Evolutionary conservation across 1,140 invertebrate species (phyloP), one percentile per base, ranked within the genome.

Genomic region (Laupala kohalensis): DNA sequence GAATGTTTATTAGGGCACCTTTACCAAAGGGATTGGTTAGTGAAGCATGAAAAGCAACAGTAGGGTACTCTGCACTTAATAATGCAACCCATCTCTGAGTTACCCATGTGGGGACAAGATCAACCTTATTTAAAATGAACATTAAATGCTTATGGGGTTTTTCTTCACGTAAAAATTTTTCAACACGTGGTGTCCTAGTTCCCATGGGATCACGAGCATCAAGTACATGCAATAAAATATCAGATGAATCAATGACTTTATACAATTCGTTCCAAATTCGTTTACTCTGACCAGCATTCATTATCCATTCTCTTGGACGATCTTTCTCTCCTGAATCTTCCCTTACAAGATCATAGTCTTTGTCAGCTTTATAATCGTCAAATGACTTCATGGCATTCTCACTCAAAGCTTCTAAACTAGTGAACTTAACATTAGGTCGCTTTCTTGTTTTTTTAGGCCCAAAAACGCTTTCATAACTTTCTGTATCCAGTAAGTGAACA

Each of bases 201-300:
- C 97, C 97, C 82, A 94, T 85, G 0, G 96, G 96, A 86, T 99
- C 94, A 74, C 97, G 85, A 0, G 96, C 95, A 86, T 98, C 96
- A 65, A 99, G 81, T 5, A 95, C 88, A 85, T 99, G 94, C 19
- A 99, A 81, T 25, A 99, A 80, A 6, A 99, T 96, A 87, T 99
- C 97, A 2, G 96, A 97, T 9, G 97, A 99, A 82, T 99, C 98
- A 67, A 99, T 92, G 12, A 99, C 96, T 87, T 99, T 99, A 79
- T 99, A 98, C 6, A 99, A 81, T 81, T 99, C 98, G 84, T 97
- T 97, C 97, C 98, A 99, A 77, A 99, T 97, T 76, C 98, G 86
- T 83, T 89, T 97, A 77, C 96, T 98, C 79, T 97, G 94, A 4
- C 97, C 98, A 29, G 94, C 94, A 68, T 84, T 88, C 88, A 96